Base-by-base conservation (phyloP, 2,888 invertebrate species). In the Mylabris sibirica region DNA sequence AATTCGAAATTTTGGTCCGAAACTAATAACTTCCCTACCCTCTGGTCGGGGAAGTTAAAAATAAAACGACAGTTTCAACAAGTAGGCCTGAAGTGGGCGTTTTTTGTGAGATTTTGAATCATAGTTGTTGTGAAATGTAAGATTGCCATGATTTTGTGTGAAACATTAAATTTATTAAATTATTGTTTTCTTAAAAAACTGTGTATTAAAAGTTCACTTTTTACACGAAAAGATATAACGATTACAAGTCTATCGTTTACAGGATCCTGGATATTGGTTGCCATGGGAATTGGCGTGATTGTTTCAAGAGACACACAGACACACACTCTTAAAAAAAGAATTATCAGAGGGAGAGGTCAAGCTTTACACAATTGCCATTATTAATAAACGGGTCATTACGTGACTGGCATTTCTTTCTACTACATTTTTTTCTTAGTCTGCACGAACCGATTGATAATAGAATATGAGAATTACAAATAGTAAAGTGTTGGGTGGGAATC, bases 311-410 rank as follows among this genome's bases (percentile, higher is more conserved):
- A 41, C 62, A 38, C 12, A n/a, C 30, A 8, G 5, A 30, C 30
- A 30, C 30, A 30, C 8, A 30, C 30, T n/a, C 30, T 30, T 6
- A 44, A 44, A 49, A 49, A 49, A 20, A 9, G 49, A 49, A 49
- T 49, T 20, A 49, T 44, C 44, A 2, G 20, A 49, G 49, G 49
- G 49, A 49, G 11, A 49, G 49, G 49, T 49, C 49, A 49, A 49
- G 49, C 11, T 20, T 20, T 44, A 6, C 14, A 62, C 34, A 66
- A 72, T 72, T 72, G 74, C 72, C 70, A 72, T 74, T 74, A 75
- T 76, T 77, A 75, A 77, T 77, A 77, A 77, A 75, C 72, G 73
- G 73, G 75, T 70, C 73, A 73, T 69, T 77, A 75, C 73, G 77
- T 73, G 77, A 77, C 69, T 60, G 65, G 72, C 71, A 72, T 71